Evolutionary conservation across 2,888 invertebrate genomes (phyloP), one percentile per base, ranked within the genome.

Genomic region (Pyrgus malvae): DNA sequence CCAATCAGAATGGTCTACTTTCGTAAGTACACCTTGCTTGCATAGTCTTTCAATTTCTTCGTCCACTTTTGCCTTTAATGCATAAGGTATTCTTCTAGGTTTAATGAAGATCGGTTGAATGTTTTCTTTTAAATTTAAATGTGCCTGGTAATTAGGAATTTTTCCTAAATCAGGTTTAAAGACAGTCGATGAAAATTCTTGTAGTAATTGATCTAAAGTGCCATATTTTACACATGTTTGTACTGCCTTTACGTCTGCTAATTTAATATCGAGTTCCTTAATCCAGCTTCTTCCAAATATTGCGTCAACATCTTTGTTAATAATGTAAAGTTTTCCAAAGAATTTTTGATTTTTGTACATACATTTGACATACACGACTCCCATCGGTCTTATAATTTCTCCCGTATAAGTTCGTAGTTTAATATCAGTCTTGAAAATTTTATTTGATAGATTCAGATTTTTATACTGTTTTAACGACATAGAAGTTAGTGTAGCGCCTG

Each of bases 91-190:
- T 33, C 33, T 14, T 33, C 33, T 14, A n/a, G 33, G 33, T 33
- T 33, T 33, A 0, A 33, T 33, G 4, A 33, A 33, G 3, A 33
- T 33, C 1, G 33, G 33, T 33, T 33, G 14, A 14, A n/a, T 38
- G 58, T 55, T 58, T 40, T 40, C 35, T 23, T 49, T 49, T 21
- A 57, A 25, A 16, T 27, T 38, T 9, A 57, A 19, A 25, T 58
- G 57, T 23, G 31, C 57, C 35, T 35, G 23, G 21, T 27, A 45
- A 42, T 58, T 51, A 5, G 55, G 33, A n/a, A 33, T 33, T 14
- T 33, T 33, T 14, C 33, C 33, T 33, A 33, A 33, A 33, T 33
- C 33, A 3, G 14, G 7, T 14, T 14, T 14, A n/a, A 33, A 33
- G 14, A 33, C 33, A 14, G 33, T 14, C 3, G 33, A n/a, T n/a